phyloP scores from a whole-genome alignment of 2,888 invertebrate species.

The Calephelis perditalis region DNA sequence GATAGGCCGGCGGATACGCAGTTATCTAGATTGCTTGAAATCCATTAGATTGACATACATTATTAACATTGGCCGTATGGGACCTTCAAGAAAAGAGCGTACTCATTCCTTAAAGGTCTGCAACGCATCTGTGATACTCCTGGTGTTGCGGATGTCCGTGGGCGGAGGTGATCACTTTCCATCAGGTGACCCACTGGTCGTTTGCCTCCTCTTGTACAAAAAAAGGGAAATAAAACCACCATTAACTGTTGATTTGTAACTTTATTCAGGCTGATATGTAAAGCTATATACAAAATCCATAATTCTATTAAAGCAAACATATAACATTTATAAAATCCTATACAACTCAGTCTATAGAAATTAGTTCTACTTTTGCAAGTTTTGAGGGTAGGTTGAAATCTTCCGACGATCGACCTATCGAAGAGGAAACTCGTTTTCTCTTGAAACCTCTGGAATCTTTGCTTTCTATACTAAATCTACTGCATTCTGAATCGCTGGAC shows the following conservation, averaged over 20 bases:
- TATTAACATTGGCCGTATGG: no score
- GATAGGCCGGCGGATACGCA: no score
- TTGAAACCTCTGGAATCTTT: constrained; percentile 41
- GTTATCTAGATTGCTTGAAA: no score
- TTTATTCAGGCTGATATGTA: constrained; percentile 29
- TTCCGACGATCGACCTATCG: constrained; percentile 35
- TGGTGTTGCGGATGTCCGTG: no score
- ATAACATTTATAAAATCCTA: constrained; percentile 4
- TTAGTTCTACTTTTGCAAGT: constrained; percentile 4
- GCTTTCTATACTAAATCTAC: constrained; percentile 40
- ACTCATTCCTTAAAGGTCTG: no score
- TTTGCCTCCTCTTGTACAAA: no score
- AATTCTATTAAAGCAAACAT: constrained; percentile 17
- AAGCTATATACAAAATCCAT: constrained; percentile 33
- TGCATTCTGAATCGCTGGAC: constrained; percentile 52
- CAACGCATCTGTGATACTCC: no score
- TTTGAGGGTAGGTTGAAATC: constrained; percentile 29
- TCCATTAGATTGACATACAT: no score
- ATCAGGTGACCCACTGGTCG: no score
- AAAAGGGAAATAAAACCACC: not conserved
- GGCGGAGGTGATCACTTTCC: no score
- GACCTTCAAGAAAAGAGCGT: no score
- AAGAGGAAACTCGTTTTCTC: constrained; percentile 40
- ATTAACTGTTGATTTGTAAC: constrained; percentile 11
- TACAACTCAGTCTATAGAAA: not conserved